Conservation (phyloP, 2,113 vertebrate genomes). For the Brevimyrus niger region DNA sequence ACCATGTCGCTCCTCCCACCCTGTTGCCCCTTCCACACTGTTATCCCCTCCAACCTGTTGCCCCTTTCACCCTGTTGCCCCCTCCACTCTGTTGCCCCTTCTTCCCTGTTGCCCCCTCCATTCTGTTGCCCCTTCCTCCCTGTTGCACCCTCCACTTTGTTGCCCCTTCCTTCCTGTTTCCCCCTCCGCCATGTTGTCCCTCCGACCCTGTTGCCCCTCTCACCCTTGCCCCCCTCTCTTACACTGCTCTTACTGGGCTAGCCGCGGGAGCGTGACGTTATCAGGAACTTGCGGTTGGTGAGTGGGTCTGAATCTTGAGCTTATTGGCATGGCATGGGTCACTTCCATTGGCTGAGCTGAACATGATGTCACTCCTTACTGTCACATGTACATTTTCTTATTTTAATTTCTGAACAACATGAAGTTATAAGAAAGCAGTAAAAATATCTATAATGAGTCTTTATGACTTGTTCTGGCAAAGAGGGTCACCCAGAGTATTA, state of each 20-base stretch:
- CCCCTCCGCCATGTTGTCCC: constrained; percentile 44
- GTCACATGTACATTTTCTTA: constrained; percentile 39
- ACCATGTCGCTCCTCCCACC: constrained; percentile 41
- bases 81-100: constrained; percentile 39
- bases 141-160: constrained; percentile 36
- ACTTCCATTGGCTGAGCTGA: constrained; percentile 26
- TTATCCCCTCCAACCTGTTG: too few relatives aligned
- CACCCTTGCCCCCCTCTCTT: constrained; percentile 52
- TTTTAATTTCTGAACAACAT: constrained; percentile 18
- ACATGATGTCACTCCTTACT: constrained; percentile 38
- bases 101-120: constrained; percentile 34
- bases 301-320: constrained; percentile 67
- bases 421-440: background rate
- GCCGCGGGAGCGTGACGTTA: constrained; percentile 85
- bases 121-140: constrained; percentile 30
- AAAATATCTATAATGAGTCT: background rate
- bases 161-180: constrained; percentile 33
- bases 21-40: constrained; percentile 34
- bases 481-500: background rate
- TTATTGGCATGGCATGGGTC: constrained; percentile 28
- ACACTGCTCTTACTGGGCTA: constrained; percentile 64
- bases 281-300: constrained; percentile 85
- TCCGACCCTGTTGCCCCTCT: constrained; percentile 39
- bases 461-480: background rate
- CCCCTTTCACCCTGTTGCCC: constrained; percentile 32